Conservation (phyloP, 92 coral and sea anemone species). For the Zoanthus gigantus region DNA sequence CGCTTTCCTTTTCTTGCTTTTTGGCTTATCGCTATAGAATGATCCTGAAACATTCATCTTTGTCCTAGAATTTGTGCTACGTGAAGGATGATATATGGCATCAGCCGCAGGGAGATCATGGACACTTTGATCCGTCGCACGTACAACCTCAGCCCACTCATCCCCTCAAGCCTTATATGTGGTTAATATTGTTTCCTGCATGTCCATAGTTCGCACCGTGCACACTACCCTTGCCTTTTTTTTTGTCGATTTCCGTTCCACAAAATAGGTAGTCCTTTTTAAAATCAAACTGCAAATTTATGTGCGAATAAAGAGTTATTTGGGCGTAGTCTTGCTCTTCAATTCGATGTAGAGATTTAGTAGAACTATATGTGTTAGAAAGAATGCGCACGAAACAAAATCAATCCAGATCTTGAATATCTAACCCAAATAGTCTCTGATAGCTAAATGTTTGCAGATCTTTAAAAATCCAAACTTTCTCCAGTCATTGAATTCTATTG, state of each 20-base stretch:
- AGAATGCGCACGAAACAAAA: not conserved
- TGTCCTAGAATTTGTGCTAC: conserved; percentile 34
- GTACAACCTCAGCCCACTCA: conserved; percentile 52
- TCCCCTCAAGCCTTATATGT: conserved; percentile 21
- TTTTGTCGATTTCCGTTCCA: not conserved
- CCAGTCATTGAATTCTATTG: not conserved
- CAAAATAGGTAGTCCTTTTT: conserved; percentile 1
- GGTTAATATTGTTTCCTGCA: conserved; percentile 21
- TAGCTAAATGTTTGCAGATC: not conserved
- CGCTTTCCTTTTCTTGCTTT: conserved; percentile 6
- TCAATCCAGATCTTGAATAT: not conserved
- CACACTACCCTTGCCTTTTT: not conserved
- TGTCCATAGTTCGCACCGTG: conserved; percentile 7
- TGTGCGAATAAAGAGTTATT: not conserved
- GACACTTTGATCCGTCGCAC: conserved; percentile 11
- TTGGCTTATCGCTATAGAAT: not conserved
- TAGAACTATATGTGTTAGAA: not conserved
- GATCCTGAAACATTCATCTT: conserved; percentile 11
- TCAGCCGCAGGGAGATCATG: conserved; percentile 50
- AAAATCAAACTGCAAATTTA: not conserved
- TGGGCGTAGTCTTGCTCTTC: not conserved
- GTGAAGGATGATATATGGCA: conserved; percentile 34
- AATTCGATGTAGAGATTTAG: not conserved
- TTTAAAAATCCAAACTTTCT: not conserved
- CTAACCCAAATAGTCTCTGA: not conserved